Evolutionary conservation across 2,888 invertebrate species (phyloP), one percentile per base, ranked within the genome.

Genomic region (Biston stratarius): DNA sequence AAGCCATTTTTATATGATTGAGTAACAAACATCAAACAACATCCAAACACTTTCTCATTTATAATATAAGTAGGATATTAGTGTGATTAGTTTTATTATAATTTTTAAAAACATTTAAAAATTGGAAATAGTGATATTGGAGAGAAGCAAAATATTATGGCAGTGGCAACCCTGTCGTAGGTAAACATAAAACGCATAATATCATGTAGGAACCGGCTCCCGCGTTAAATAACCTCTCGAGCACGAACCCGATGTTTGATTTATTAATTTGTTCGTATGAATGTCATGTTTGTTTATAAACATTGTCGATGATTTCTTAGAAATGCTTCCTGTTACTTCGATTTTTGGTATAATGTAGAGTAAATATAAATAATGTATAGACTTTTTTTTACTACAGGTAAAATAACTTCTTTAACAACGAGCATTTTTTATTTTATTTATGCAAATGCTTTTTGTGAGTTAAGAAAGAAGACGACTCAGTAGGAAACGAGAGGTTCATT

Each of bases 181-280:
- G 66, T 65, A 63, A 63, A 74, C 66, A 69, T 11, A 59, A 36
- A 24, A 34, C 55, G 70, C 68, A 70, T 72, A 66, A 64, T 73
- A 71, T 69, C 70, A 67, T 72, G 68, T 67, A 65, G 66, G 69
- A 69, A 63, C 73, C 65, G 67, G 71, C 74, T 75, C 67, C 72
- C 67, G 74, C 34, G 72, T 69, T 53, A 73, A 69, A 70, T 67
- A 73, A 74, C 72, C 74, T 74, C 74, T 72, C 73, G 64, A 74
- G 75, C 76, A 74, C 67, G 73, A 61, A 52, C 66, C 64, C 70
- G 55, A 57, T 73, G 66, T 73, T 73, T 74, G 74, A 71, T 71
- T 74, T 74, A 73, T 69, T 72, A 72, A 72, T 73, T 73, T 73
- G 72, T 65, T 69, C 69, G 11, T 64, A 69, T 48, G 69, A 64